Evolutionary conservation across 2,113 vertebrate genomes (phyloP).

Genomic region (Ophiodon elongatus): DNA sequence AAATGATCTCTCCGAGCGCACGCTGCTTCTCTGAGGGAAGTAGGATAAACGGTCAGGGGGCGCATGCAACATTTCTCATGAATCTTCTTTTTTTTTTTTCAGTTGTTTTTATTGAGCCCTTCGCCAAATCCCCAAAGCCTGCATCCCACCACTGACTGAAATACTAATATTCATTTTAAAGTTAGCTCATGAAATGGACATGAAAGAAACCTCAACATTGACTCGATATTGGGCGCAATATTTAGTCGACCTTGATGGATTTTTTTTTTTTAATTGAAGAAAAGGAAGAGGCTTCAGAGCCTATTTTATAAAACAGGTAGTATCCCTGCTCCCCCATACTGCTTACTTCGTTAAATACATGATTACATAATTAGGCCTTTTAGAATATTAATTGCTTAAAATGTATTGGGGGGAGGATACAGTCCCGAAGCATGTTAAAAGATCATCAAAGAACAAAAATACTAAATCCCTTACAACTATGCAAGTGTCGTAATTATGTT

Average conservation of each 20-base stretch:
- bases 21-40: slow-evolving; percentile 1
- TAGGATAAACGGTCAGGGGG: neutral
- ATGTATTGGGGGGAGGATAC: slow-evolving; percentile 35
- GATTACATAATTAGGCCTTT: slow-evolving; percentile 74
- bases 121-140: neutral
- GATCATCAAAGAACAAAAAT: slow-evolving; percentile 72
- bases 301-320: slow-evolving; percentile 19
- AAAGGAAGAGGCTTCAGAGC: slow-evolving; percentile 8
- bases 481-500: slow-evolving; percentile 73
- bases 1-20: slow-evolving; percentile 7
- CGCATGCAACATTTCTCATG: slow-evolving; percentile 4
- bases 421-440: slow-evolving; percentile 64
- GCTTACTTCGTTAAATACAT: slow-evolving; percentile 52
- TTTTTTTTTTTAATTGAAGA: slow-evolving; percentile 27
- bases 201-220: neutral
- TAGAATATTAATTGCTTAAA: slow-evolving; percentile 71
- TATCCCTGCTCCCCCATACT: slow-evolving; percentile 33
- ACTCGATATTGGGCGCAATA: neutral
- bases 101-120: neutral
- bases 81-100: neutral
- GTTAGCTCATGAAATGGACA: slow-evolving; percentile 7
- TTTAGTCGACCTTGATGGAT: slow-evolving; percentile 9
- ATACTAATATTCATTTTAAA: neutral
- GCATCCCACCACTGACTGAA: neutral
- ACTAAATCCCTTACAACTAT: slow-evolving; percentile 62